These are phyloP conservation scores for Mactra quadrangularis DNA, from an alignment of 1,140 invertebrate genomes.

Conservation along the genomic window DNA sequence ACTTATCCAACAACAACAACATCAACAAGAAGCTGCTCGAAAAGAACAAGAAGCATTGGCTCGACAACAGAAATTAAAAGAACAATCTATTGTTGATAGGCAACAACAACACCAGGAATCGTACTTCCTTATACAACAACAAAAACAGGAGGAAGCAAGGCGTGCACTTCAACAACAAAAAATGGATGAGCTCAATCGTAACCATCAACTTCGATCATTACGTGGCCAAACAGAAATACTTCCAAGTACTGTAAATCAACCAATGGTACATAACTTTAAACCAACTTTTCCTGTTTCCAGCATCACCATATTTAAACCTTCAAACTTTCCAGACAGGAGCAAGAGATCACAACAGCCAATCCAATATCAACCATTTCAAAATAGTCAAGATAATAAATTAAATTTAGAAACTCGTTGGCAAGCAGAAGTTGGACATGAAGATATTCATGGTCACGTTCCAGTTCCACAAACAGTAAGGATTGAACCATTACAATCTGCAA, in stretches of 20 bases:
- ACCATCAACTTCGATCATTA: not conserved
- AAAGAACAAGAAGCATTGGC: not conserved
- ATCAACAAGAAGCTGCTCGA: not conserved
- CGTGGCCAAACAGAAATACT: not conserved
- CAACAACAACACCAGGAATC: conserved; percentile 14
- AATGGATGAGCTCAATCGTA: not conserved
- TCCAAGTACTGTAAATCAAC: not conserved
- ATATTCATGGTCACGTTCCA: conserved; percentile 35
- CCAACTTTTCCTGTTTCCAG: conserved; percentile 16
- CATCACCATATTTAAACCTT: conserved; percentile 28
- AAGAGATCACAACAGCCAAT: not conserved
- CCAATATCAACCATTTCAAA: not conserved
- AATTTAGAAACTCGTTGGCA: conserved; percentile 6
- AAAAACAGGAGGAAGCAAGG: conserved; percentile 3
- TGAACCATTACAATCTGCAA: not conserved
- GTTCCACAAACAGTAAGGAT: conserved; percentile 7
- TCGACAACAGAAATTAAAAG: not conserved
- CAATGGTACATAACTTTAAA: not conserved
- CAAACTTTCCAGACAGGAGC: not conserved
- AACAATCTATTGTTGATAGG: not conserved
- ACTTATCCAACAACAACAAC: conserved; percentile 4
- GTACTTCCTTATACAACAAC: not conserved
- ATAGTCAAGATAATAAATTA: not conserved
- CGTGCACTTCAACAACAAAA: not conserved
- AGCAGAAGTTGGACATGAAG: not conserved